These are phyloP conservation scores for Dromas ardeola DNA, from an alignment of 2,113 vertebrate species.

Conservation along the genomic window DNA sequence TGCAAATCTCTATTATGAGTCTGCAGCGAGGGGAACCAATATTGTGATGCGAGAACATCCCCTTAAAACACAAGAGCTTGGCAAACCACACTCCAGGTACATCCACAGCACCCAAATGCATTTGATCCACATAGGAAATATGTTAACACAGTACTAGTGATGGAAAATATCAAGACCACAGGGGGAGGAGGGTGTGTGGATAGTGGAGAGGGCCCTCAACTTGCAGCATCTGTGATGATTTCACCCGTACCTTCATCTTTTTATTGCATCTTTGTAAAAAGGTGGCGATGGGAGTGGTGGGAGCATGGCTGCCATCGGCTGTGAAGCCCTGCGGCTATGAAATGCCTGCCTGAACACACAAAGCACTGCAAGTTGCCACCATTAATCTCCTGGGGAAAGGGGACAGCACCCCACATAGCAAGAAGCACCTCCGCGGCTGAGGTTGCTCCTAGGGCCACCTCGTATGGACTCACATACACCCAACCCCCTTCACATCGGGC, in stretches of 20 bases:
- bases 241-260: neutral
- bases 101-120: neutral
- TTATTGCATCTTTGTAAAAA: neutral
- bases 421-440: neutral
- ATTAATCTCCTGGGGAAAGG: neutral
- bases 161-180: neutral
- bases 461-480: neutral
- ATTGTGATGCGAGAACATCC: neutral
- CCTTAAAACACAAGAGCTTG: neutral
- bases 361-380: neutral
- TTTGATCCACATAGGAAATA: neutral
- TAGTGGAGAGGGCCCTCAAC: neutral
- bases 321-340: neutral
- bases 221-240: neutral
- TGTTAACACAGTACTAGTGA: neutral
- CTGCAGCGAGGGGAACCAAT: neutral
- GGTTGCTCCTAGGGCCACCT: neutral
- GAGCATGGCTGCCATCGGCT: neutral
- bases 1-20: neutral
- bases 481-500: neutral
- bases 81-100: neutral
- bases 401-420: neutral
- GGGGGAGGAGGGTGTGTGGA: neutral
- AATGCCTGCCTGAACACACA: neutral
- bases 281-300: neutral